phyloP scores from a whole-genome alignment of 2,797 vertebrate genomes.

The Rhinatrema bivittatum region DNA sequence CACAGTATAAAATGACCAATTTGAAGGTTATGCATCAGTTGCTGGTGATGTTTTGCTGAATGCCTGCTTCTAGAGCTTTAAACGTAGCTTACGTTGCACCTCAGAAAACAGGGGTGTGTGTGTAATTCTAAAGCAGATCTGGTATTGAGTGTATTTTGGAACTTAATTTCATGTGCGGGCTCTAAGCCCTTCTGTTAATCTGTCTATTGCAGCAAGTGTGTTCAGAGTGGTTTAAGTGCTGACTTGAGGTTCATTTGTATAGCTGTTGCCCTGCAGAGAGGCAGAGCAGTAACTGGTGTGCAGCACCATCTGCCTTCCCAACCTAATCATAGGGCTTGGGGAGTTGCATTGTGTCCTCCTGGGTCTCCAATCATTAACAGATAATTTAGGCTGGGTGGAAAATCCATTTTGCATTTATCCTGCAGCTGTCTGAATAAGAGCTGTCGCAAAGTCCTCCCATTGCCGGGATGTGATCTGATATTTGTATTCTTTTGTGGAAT shows the following conservation, averaged over 20 bases:
- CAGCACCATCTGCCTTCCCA: slow-evolving; percentile 72
- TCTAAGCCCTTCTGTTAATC: too few relatives aligned
- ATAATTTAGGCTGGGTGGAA: slow-evolving; percentile 74
- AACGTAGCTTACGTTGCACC: too few relatives aligned
- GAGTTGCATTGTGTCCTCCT: slow-evolving; percentile 41
- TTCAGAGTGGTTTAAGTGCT: not conserved
- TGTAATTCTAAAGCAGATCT: too few relatives aligned
- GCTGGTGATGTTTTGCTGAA: too few relatives aligned
- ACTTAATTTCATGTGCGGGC: too few relatives aligned
- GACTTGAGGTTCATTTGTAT: not conserved
- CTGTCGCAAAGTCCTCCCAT: slow-evolving; percentile 10
- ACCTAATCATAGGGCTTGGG: slow-evolving; percentile 56
- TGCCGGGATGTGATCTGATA: not conserved
- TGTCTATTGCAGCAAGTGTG: too few relatives aligned
- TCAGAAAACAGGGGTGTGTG: too few relatives aligned
- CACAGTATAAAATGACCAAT: too few relatives aligned
- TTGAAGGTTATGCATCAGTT: too few relatives aligned
- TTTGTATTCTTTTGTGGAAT: too few relatives aligned
- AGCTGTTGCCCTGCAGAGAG: slow-evolving; percentile 14
- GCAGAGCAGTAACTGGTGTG: slow-evolving; percentile 29
- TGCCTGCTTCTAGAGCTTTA: too few relatives aligned
- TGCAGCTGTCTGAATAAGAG: slow-evolving; percentile 69
- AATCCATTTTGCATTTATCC: slow-evolving; percentile 55
- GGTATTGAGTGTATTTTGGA: too few relatives aligned
- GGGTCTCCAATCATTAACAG: slow-evolving; percentile 52